These are phyloP conservation scores for Platycheirus rosarum DNA, from an alignment of 2,888 invertebrate genomes.

Conservation along the genomic window DNA sequence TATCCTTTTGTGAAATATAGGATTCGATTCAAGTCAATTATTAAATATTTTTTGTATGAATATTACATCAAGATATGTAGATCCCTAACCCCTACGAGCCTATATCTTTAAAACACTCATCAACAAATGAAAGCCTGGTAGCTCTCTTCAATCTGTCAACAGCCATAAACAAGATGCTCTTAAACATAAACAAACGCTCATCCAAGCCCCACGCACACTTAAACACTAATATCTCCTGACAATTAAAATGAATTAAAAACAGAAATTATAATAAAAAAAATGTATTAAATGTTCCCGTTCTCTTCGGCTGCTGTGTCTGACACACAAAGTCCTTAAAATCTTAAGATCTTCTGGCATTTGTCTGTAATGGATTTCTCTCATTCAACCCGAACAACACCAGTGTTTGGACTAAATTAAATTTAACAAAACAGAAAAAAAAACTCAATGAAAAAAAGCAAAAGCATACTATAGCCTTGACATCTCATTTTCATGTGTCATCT, in stretches of 20 bases:
- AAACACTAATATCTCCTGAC: not conserved
- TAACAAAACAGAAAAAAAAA: conserved; percentile 18
- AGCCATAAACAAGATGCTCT: not conserved
- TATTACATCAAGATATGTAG: too few species aligned
- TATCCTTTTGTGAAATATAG: too few species aligned
- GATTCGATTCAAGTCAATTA: too few species aligned
- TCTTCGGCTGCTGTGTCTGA: not conserved
- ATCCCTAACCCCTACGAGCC: too few species aligned
- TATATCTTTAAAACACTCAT: too few species aligned
- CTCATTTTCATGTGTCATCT: conserved; percentile 44
- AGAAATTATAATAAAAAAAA: not conserved
- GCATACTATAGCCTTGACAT: conserved; percentile 42
- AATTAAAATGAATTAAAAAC: not conserved
- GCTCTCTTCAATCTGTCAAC: too few species aligned
- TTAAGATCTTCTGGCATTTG: conserved; percentile 9
- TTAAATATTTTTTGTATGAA: too few species aligned
- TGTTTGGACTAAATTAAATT: conserved; percentile 43
- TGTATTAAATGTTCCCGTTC: not conserved
- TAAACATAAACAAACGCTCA: not conserved
- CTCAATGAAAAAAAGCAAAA: conserved; percentile 8
- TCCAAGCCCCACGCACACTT: not conserved
- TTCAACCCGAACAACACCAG: conserved; percentile 27
- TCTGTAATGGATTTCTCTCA: conserved; percentile 63
- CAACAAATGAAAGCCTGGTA: too few species aligned
- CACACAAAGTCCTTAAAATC: not conserved